phyloP scores from a whole-genome alignment of 2,113 vertebrate species.

The Onychostruthus taczanowskii region DNA sequence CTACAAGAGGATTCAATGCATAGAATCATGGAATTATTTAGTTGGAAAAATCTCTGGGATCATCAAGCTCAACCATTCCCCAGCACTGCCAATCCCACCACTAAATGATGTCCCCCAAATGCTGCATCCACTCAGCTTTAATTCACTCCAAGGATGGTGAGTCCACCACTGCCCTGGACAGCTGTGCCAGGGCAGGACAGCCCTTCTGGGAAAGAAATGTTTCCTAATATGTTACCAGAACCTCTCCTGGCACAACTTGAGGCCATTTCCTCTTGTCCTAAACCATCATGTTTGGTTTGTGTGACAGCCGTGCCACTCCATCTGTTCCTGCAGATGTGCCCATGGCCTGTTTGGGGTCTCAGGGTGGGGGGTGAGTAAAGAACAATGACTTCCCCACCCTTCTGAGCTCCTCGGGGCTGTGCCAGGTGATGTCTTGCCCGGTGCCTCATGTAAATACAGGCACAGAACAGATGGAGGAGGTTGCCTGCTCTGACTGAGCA shows the following conservation, averaged over 20 bases:
- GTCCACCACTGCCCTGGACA: not conserved
- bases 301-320: accelerated
- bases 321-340: not conserved
- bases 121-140: not conserved
- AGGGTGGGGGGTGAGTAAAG: not conserved
- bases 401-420: conserved; percentile 41
- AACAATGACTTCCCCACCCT: not conserved
- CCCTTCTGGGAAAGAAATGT: not conserved
- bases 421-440: not conserved
- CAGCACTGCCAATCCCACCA: not conserved
- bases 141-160: not conserved
- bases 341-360: accelerated
- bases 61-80: not conserved
- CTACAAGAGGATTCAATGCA: not conserved
- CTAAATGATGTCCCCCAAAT: not conserved
- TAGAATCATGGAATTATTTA: not conserved
- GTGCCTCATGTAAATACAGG: not conserved
- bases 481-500: conserved; percentile 60
- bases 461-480: not conserved
- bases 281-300: not conserved
- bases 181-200: not conserved
- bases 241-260: not conserved
- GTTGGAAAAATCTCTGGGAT: not conserved
- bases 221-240: not conserved
- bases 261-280: not conserved